Conservation (phyloP, 2,888 invertebrate species). For the Gastracanthus pulcherrimus region DNA sequence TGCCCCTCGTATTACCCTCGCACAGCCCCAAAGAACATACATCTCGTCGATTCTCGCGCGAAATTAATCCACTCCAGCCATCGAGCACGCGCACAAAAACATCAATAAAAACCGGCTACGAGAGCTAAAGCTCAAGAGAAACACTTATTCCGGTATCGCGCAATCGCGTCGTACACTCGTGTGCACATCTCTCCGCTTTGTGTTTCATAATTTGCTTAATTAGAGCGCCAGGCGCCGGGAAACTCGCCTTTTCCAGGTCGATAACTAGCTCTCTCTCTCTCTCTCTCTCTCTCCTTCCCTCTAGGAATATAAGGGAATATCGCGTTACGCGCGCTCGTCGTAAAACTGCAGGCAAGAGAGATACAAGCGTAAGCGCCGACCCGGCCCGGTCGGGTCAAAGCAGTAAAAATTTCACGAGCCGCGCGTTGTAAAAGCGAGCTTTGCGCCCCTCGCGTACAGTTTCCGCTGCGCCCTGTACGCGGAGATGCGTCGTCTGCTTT, state of each 20-base stretch:
- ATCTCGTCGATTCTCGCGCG: no score
- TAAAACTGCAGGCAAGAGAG: neutral
- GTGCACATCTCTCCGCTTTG: neutral
- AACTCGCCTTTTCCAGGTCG: constrained; percentile 9
- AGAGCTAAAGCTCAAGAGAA: neutral
- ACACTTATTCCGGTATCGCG: neutral
- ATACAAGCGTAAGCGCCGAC: neutral
- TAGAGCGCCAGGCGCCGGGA: constrained; percentile 9
- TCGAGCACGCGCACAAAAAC: neutral
- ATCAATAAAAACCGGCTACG: neutral
- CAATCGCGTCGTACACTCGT: neutral
- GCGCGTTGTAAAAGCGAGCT: neutral
- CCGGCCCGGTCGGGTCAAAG: neutral
- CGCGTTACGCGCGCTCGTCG: neutral
- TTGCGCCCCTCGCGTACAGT: no score
- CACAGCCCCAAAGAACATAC: no score
- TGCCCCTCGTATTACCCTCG: no score
- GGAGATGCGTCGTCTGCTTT: neutral
- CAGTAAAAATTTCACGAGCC: constrained; percentile 12
- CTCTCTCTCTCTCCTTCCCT: neutral
- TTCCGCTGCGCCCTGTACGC: no score
- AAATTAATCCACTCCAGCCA: no score
- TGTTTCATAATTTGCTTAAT: constrained; percentile 48
- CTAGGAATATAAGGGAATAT: neutral
- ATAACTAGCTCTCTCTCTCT: neutral